Evolutionary conservation across 2,113 vertebrate genomes (phyloP).

Genomic region (Apistogramma diplotaenia): DNA sequence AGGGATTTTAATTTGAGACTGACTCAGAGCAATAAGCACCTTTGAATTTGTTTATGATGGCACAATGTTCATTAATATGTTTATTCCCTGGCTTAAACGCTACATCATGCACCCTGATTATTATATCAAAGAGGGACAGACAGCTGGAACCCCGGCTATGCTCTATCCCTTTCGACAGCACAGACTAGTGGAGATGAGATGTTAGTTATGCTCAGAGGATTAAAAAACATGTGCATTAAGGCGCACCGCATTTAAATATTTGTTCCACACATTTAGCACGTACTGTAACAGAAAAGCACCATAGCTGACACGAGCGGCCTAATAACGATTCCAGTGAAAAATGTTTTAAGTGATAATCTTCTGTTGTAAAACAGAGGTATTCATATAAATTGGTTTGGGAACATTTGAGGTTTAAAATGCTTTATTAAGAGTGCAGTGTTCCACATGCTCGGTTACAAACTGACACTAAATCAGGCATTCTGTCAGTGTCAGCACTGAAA

Average conservation of each 20-base stretch:
- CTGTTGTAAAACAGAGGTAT: background rate
- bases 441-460: slow-evolving; percentile 31
- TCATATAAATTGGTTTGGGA: background rate
- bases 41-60: slow-evolving; percentile 62
- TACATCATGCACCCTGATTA: slow-evolving; percentile 53
- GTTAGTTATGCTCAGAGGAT: background rate
- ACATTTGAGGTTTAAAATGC: slow-evolving; percentile 23
- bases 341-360: background rate
- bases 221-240: background rate
- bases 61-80: slow-evolving; percentile 77
- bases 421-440: slow-evolving; percentile 20
- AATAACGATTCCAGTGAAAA: background rate
- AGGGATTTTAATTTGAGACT: slow-evolving; percentile 65
- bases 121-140: slow-evolving; percentile 51
- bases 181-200: slow-evolving; percentile 40
- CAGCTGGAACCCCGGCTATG: slow-evolving; percentile 14
- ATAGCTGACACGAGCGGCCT: background rate
- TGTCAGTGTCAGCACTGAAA: slow-evolving; percentile 50
- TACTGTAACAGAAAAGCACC: background rate
- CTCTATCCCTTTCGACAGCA: slow-evolving; percentile 11
- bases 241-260: background rate
- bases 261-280: background rate
- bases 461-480: slow-evolving; percentile 55
- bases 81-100: slow-evolving; percentile 53
- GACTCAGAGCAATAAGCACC: slow-evolving; percentile 60